Evolutionary conservation across 1,140 invertebrate genomes (phyloP).

Genomic region (Cylas formicarius): DNA sequence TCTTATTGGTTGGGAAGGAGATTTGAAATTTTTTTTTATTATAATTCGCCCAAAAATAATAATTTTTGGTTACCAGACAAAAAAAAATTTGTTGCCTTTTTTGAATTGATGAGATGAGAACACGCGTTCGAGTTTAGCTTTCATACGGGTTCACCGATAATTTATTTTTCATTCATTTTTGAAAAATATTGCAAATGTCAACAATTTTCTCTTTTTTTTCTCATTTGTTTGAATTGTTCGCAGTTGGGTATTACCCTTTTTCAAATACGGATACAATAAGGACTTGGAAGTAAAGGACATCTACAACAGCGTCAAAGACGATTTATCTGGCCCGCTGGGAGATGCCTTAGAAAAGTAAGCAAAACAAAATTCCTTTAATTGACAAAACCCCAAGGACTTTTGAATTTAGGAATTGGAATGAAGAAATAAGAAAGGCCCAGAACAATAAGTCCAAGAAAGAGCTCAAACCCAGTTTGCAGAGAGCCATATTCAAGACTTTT

Average conservation of each 20-base stretch:
- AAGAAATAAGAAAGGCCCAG: constrained; percentile 42
- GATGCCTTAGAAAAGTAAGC: constrained; percentile 54
- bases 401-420: constrained; percentile 43
- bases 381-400: constrained; percentile 41
- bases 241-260: constrained; percentile 61
- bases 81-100: no score
- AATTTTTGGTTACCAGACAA: no score
- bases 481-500: constrained; percentile 43
- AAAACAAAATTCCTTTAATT: constrained; percentile 9
- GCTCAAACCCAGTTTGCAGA: constrained; percentile 27
- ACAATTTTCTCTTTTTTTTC: no score
- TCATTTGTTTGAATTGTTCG: constrained; percentile 6
- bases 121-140: no score
- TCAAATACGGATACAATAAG: constrained; percentile 51
- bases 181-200: no score
- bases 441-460: constrained; percentile 10
- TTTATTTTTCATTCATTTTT: no score
- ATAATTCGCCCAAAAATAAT: no score
- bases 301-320: constrained; percentile 41
- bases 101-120: no score
- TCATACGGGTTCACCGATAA: no score
- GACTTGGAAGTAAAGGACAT: constrained; percentile 61
- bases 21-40: no score
- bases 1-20: no score
- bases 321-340: constrained; percentile 40